Evolutionary conservation across 1,140 invertebrate species (phyloP), one percentile per base, ranked within the genome.

Genomic region (Antheraea pernyi): DNA sequence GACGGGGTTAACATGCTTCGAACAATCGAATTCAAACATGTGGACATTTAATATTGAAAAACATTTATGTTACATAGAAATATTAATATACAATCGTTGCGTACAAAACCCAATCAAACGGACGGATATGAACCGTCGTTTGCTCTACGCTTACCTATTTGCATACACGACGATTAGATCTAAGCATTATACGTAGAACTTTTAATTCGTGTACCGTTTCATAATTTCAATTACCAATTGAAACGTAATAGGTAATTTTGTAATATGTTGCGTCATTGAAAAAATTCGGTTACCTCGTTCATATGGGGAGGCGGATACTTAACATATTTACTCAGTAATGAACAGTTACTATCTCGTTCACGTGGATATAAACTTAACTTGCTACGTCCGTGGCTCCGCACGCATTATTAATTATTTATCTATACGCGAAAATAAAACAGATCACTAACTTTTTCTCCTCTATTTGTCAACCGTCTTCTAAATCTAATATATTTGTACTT

Each of bases 191-290:
- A 65, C 64, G 22, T 48, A 46, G 37, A 19, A 65, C 64, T 65
- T 65, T 65, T 65, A 46, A 65, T 65, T 65, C 64, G 46, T 65
- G 48, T 48, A 46, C 22, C 6, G 42, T 65, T 65, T 65, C 64
- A 65, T 42, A 65, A 65, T 65, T 53, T 65, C 64, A 65, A 65
- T 53, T 65, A 65, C 60, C 60, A 19, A 36, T 18, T 64, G 30
- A 8, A 19, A 65, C 18, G 64, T 48, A 48, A 65, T 42, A 10
- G 39, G 30, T n/a, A 19, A 46, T 65, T 65, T 65, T 42, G 64
- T 46, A 46, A 65, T 65, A 11, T 16, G 39, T 65, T 65, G 48
- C 48, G 64, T 65, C 64, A 65, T 0, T 53, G 46, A 53, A 53
- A 42, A 53, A 53, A 16, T 53, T 53, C 46, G 46, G 46, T 16